Percentiles rank a stretch among this genome's conserved stretches.
These are phyloP conservation scores for Ectemnius continuus DNA, from an alignment of 2,888 invertebrate species.

Conservation along the genomic window DNA sequence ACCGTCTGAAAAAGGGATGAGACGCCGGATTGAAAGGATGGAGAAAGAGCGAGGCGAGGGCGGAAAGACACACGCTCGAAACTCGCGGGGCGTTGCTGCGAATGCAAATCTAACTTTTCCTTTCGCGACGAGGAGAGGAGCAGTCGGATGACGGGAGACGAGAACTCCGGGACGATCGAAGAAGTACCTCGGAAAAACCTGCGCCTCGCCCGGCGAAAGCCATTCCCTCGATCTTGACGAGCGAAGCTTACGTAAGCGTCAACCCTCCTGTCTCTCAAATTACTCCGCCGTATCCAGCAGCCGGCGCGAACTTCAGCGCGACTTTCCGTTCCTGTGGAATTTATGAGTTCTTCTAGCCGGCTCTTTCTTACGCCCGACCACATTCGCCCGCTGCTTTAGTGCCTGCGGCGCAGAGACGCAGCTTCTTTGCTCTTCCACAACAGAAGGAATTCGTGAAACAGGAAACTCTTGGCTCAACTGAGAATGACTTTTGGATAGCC, in stretches of 20 bases:
- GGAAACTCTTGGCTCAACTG: constrained; percentile 2
- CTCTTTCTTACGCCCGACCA: constrained; percentile 34
- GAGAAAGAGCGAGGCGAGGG: not conserved
- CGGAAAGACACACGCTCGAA: constrained; percentile 20
- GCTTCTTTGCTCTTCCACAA: not conserved
- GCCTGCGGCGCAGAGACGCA: not conserved
- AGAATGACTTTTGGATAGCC: too few species aligned
- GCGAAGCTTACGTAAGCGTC: constrained; percentile 56
- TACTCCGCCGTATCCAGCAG: constrained; percentile 47
- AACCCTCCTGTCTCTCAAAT: constrained; percentile 57
- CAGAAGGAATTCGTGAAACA: not conserved
- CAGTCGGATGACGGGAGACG: constrained; percentile 53
- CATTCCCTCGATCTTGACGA: constrained; percentile 49
- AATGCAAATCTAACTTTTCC: constrained; percentile 65
- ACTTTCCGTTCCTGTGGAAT: constrained; percentile 41
- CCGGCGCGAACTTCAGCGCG: constrained; percentile 35
- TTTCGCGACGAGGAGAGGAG: constrained; percentile 38
- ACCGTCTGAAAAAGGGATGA: not conserved
- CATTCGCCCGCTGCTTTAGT: constrained; percentile 11
- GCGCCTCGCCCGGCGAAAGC: constrained; percentile 8
- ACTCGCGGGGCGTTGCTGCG: constrained; percentile 28
- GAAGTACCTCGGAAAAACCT: constrained; percentile 32
- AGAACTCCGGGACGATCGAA: constrained; percentile 26
- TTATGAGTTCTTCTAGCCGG: constrained; percentile 42
- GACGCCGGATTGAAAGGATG: not conserved